Base-by-base conservation (phyloP, 2,888 invertebrate species). In the Eupithecia insigniata region DNA sequence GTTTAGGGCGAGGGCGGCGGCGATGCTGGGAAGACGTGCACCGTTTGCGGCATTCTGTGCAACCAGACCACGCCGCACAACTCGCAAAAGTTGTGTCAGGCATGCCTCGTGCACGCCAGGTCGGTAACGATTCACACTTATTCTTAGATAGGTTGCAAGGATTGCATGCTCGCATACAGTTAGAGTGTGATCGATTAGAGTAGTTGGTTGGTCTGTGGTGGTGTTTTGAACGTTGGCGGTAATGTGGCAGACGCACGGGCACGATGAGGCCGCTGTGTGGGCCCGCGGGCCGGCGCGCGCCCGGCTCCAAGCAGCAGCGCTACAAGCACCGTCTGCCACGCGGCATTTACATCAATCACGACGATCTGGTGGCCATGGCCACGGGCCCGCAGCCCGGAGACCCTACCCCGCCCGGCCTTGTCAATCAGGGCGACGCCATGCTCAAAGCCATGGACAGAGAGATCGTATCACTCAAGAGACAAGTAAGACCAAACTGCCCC, bases 331-430 rank as follows among this genome's bases (percentile, higher is more conserved):
- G 98, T 90, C 97, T 99, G 85, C 99, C 99, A 76, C 97, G 97
- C 85, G 99, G 99, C 93, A 98, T 99, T 97, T 98, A 98, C 95
- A 97, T 99, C 95, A 98, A 98, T 96, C 98, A 98, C 94, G 99
- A 99, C 93, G 99, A 99, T 95, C 96, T 99, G 91, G 97, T 98
- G 82, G 96, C 97, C 83, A 96, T 99, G 95, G 98, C 98, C 76
- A 96, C 96, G 78, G 96, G 96, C 83, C 96, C 96, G 73, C 95
- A 95, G 87, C 95, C 95, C 85, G 95, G 95, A 83, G 95, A 94
- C 84, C 87, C 93, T 68, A 83, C 89, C 78, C 85, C 95, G 93
- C 85, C 95, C 90, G 85, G 92, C 87, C 81, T 89, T 77, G 84
- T 91, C 89, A 95, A 95, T 87, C 96, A 96, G 89, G 97, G 97